phyloP scores from a whole-genome alignment of 2,797 vertebrate genomes.

The Pogoniulus pusillus region DNA sequence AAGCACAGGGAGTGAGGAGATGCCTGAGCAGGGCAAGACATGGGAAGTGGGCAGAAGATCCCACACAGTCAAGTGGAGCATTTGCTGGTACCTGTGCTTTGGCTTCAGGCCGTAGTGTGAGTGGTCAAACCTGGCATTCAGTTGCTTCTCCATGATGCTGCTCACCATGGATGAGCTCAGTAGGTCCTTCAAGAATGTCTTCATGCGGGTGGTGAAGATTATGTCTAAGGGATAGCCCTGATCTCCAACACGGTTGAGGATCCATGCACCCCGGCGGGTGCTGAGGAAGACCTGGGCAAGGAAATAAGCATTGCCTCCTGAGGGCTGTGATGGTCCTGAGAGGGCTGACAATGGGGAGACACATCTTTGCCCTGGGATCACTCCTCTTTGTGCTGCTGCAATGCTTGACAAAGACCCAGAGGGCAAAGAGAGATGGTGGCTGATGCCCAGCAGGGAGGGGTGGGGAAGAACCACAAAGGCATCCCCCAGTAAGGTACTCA shows the following conservation, averaged over 20 bases:
- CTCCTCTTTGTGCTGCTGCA: neutral
- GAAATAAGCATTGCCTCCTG: neutral
- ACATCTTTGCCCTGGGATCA: neutral
- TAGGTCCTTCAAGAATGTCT: constrained; percentile 16
- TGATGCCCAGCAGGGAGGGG: neutral
- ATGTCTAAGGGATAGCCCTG: constrained; percentile 84
- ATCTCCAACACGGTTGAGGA: constrained; percentile 79
- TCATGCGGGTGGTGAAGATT: constrained; percentile 55
- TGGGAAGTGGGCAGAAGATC: accelerated
- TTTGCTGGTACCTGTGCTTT: constrained; percentile 83
- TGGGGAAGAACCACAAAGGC: neutral
- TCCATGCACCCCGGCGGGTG: constrained; percentile 87
- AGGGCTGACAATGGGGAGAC: accelerated
- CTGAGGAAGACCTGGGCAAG: constrained; percentile 88
- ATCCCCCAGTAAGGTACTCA: accelerated
- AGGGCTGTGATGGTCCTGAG: neutral
- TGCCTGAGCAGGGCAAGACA: neutral
- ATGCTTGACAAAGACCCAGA: neutral
- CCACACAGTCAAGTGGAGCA: neutral
- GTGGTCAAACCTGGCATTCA: constrained; percentile 84
- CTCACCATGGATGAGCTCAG: constrained; percentile 48
- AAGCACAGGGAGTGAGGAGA: neutral
- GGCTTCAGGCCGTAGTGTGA: constrained; percentile 84
- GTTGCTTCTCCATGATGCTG: constrained; percentile 67
- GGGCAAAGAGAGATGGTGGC: neutral